Evolutionary conservation across 2,888 invertebrate species (phyloP).

Genomic region (Cosmopolites sordidus): DNA sequence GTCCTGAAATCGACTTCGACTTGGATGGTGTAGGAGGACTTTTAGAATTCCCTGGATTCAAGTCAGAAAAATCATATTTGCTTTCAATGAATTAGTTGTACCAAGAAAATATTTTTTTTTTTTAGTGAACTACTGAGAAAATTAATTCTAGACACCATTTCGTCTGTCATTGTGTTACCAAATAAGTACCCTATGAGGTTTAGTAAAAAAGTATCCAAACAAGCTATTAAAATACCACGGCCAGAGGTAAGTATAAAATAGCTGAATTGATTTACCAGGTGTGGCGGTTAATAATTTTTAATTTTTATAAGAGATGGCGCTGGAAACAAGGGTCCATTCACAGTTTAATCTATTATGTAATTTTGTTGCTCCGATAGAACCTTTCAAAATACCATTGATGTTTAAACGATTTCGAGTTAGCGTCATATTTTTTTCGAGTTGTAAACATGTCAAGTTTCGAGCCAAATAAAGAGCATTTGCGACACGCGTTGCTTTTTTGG

Average conservation of each 20-base stretch:
- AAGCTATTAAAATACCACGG: slow-evolving; percentile 38
- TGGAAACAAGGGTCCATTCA: no score
- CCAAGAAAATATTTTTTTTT: slow-evolving; percentile 1
- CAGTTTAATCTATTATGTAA: no score
- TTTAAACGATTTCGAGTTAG: no score
- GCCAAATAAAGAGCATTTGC: no score
- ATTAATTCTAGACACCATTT: slow-evolving; percentile 85
- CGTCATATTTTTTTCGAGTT: no score
- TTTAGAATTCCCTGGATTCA: slow-evolving; percentile 83
- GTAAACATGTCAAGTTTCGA: no score
- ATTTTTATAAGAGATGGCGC: no score
- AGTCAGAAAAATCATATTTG: slow-evolving; percentile 20
- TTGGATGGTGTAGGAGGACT: slow-evolving; percentile 92
- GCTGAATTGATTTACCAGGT: no score
- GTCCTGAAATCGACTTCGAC: slow-evolving; percentile 94
- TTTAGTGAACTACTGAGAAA: slow-evolving; percentile 78
- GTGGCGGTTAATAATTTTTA: no score
- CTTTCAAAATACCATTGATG: no score
- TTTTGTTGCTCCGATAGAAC: no score
- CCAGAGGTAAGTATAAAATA: slow-evolving; percentile 32
- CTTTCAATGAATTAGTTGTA: background rate
- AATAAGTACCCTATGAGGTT: slow-evolving; percentile 89
- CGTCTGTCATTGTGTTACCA: slow-evolving; percentile 88
- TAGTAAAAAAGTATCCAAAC: slow-evolving; percentile 75
- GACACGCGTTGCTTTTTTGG: no score